Percentiles rank a stretch among this genome's conserved stretches.
Evolutionary conservation across 1,140 invertebrate species (phyloP).

Genomic region (Pseudomyrmex flavicornis): DNA sequence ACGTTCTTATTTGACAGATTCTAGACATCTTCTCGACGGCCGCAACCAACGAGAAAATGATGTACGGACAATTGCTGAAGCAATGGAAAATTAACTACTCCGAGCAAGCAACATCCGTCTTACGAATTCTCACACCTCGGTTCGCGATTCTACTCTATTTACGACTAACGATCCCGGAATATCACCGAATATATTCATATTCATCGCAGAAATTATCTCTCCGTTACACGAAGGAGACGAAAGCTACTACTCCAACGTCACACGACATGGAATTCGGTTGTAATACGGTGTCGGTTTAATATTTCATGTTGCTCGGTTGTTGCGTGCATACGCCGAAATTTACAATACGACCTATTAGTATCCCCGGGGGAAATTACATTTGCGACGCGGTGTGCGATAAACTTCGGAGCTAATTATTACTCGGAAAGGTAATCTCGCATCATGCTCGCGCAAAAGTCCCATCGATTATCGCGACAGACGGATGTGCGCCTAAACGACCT

Average conservation of each 20-base stretch:
- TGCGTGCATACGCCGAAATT: constrained; percentile 32
- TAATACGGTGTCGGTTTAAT: constrained; percentile 1
- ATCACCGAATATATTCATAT: neutral
- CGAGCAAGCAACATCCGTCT: too few species aligned
- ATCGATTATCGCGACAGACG: constrained; percentile 11
- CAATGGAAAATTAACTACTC: too few species aligned
- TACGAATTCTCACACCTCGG: too few species aligned
- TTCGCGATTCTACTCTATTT: too few species aligned
- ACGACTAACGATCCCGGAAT: too few species aligned
- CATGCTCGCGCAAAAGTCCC: constrained; percentile 27
- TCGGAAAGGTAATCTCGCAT: constrained; percentile 49
- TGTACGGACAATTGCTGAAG: too few species aligned
- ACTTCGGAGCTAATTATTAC: constrained; percentile 55
- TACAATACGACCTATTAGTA: constrained; percentile 32
- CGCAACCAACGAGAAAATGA: too few species aligned
- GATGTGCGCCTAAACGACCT: neutral
- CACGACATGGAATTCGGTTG: neutral
- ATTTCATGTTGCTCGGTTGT: constrained; percentile 27
- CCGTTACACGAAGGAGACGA: neutral
- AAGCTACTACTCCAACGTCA: neutral
- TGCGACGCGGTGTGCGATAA: constrained; percentile 29
- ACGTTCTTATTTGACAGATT: too few species aligned
- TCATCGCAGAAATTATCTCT: neutral
- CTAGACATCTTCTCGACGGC: too few species aligned
- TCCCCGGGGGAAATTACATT: constrained; percentile 54